These are phyloP conservation scores for Pammene fasciana DNA, from an alignment of 2,888 invertebrate species.

Conservation along the genomic window DNA sequence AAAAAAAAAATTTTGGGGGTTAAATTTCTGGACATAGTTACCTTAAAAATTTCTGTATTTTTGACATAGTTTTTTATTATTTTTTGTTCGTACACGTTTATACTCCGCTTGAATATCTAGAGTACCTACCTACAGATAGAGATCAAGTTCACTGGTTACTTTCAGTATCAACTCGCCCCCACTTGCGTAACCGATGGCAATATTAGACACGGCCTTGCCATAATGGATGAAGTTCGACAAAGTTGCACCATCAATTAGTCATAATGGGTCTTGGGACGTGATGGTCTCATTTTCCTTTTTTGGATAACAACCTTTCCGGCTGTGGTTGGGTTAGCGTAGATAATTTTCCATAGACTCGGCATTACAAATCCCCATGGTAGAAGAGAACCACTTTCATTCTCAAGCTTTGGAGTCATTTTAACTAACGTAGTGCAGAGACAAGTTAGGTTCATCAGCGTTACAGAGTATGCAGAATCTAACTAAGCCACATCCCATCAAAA, in stretches of 20 bases:
- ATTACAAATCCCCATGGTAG: neutral
- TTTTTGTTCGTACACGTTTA: no score
- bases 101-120: no score
- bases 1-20: no score
- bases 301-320: conserved; percentile 29
- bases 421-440: no score
- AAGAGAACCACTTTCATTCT: neutral
- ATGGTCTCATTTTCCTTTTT: conserved; percentile 42
- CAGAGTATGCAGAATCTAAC: no score
- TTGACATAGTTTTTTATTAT: no score
- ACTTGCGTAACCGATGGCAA: neutral
- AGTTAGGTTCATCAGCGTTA: no score
- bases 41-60: no score
- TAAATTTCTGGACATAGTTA: no score
- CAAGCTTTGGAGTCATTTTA: no score
- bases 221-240: conserved; percentile 41
- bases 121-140: neutral
- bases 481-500: no score
- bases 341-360: neutral
- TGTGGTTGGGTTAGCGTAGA: conserved; percentile 6
- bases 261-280: conserved; percentile 53
- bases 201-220: neutral
- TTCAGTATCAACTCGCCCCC: neutral
- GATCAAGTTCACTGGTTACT: neutral
- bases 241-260: conserved; percentile 71